phyloP scores from a whole-genome alignment of 2,888 invertebrate species.

The Drosophila mayaguana region DNA sequence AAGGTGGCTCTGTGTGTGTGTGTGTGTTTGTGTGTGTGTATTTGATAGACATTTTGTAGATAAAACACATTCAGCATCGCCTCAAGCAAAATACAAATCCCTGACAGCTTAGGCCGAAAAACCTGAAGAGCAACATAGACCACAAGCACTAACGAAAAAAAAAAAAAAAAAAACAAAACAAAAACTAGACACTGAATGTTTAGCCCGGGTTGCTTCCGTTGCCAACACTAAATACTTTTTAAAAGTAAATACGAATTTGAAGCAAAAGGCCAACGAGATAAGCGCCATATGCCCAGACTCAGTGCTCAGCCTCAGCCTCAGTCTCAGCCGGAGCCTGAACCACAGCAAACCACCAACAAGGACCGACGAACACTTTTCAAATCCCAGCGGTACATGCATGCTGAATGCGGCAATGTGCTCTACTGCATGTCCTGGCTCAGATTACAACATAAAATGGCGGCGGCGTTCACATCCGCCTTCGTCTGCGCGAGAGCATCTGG shows the following conservation, averaged over 20 bases:
- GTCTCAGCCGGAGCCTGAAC: neutral
- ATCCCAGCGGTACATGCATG: slow-evolving; percentile 51
- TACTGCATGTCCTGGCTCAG: slow-evolving; percentile 62
- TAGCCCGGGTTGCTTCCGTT: slow-evolving; percentile 29
- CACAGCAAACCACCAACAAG: slow-evolving; percentile 29
- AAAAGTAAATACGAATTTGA: slow-evolving; percentile 68
- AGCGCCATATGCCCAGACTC: slow-evolving; percentile 45
- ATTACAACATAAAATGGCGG: slow-evolving; percentile 67
- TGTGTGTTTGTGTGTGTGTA: neutral
- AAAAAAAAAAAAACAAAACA: neutral
- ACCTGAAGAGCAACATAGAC: neutral
- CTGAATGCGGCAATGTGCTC: slow-evolving; percentile 47
- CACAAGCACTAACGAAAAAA: neutral
- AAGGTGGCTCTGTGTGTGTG: neutral
- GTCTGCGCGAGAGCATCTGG: slow-evolving; percentile 6
- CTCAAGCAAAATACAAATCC: slow-evolving; percentile 21
- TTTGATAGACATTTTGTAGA: slow-evolving; percentile 9
- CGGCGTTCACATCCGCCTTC: slow-evolving; percentile 59
- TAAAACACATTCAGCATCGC: slow-evolving; percentile 17
- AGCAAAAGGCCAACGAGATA: slow-evolving; percentile 62
- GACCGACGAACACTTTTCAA: slow-evolving; percentile 43
- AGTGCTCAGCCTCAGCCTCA: neutral
- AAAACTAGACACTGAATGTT: slow-evolving; percentile 15
- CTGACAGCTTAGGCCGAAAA: slow-evolving; percentile 19
- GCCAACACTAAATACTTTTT: slow-evolving; percentile 62